phyloP scores from a whole-genome alignment of 2,797 vertebrate species.

The Craterocephalus amniculus region DNA sequence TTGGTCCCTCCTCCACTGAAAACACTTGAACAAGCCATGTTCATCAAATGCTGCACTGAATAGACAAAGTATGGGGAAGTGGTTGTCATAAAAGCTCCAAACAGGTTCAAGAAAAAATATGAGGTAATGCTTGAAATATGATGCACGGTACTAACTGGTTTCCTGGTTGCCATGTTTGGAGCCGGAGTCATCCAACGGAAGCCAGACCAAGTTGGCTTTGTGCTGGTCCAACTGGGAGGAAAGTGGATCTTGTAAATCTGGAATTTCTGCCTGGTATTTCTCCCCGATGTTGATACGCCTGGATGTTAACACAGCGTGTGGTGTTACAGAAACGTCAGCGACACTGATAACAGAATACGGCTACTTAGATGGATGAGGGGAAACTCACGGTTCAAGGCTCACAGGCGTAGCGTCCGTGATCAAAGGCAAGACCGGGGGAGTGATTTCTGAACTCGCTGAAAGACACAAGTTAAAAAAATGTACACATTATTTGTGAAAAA shows the following conservation, averaged over 20 bases:
- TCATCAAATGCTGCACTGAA: slow-evolving; percentile 90
- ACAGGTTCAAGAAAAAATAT: not conserved
- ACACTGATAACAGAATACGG: not conserved
- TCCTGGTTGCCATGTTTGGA: slow-evolving; percentile 49
- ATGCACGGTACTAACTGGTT: slow-evolving; percentile 50
- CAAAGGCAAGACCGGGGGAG: slow-evolving; percentile 87
- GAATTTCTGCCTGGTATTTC: slow-evolving; percentile 89
- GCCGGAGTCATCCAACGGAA: slow-evolving; percentile 70
- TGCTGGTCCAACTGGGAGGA: slow-evolving; percentile 84
- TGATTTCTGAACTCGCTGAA: slow-evolving; percentile 89
- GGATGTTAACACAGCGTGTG: slow-evolving; percentile 6
- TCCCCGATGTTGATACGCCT: slow-evolving; percentile 92
- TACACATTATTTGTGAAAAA: not conserved
- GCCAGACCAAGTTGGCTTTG: slow-evolving; percentile 91
- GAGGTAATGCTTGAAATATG: not conserved
- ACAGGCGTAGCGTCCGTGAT: slow-evolving; percentile 89
- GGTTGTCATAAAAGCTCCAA: not conserved
- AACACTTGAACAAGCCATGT: slow-evolving; percentile 93
- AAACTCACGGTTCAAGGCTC: slow-evolving; percentile 93
- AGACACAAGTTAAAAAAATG: slow-evolving; percentile 16
- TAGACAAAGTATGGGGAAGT: not conserved
- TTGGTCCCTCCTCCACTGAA: slow-evolving; percentile 95
- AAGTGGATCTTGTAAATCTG: slow-evolving; percentile 78
- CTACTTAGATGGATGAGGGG: not conserved
- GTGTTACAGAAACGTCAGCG: not conserved